Evolutionary conservation across 2,888 invertebrate genomes (phyloP).

Genomic region (Dioctria linearis): DNA sequence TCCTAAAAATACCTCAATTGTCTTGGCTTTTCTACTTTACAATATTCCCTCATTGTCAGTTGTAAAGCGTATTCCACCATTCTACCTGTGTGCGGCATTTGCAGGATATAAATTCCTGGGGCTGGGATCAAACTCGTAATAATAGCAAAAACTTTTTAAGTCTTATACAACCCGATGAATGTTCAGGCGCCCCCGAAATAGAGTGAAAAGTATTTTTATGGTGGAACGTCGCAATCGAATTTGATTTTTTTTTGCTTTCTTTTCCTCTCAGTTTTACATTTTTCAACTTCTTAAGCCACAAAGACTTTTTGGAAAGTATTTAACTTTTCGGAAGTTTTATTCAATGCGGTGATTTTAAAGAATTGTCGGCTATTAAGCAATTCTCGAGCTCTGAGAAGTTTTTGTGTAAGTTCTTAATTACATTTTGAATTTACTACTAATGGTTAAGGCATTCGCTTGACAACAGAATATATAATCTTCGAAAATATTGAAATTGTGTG

Average conservation of each 20-base stretch:
- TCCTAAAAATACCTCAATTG: conserved; percentile 35
- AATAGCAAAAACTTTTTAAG: conserved; percentile 25
- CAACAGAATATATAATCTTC: too few relatives aligned
- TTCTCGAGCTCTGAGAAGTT: too few relatives aligned
- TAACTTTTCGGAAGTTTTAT: background rate
- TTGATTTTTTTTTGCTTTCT: conserved; percentile 11
- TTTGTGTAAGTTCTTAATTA: too few relatives aligned
- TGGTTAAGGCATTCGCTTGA: too few relatives aligned
- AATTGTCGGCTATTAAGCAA: too few relatives aligned
- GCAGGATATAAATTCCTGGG: background rate
- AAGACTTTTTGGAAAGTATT: background rate
- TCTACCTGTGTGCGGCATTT: background rate
- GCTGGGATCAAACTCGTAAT: conserved; percentile 9
- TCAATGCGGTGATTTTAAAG: background rate
- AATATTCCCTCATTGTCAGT: background rate
- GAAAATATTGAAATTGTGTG: too few relatives aligned
- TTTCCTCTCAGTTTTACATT: conserved; percentile 11
- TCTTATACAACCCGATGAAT: conserved; percentile 2
- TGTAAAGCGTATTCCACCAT: background rate
- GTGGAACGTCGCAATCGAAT: conserved; percentile 10
- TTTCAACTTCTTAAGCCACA: background rate
- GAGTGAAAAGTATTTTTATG: conserved; percentile 16
- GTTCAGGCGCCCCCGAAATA: conserved; percentile 1
- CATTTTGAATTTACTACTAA: too few relatives aligned
- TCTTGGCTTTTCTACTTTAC: conserved; percentile 38